phyloP scores from a whole-genome alignment of 2,797 vertebrate species.

The Sebastiscus albofasciatus region DNA sequence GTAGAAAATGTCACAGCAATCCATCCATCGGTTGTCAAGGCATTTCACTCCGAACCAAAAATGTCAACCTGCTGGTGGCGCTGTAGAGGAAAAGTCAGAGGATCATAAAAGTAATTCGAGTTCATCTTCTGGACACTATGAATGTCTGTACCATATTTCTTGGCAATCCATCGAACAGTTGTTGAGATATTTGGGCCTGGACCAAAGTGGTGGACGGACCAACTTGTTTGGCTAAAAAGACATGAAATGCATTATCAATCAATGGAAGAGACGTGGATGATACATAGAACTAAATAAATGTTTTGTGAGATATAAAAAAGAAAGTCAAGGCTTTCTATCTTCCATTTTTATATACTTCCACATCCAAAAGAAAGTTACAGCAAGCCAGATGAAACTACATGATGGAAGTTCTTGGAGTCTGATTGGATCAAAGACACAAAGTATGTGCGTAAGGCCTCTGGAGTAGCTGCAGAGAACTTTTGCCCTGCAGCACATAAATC shows the following conservation, averaged over 20 bases:
- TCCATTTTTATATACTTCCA: background rate
- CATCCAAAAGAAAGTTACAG: background rate
- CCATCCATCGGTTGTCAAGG: background rate
- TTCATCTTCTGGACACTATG: background rate
- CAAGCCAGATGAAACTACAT: background rate
- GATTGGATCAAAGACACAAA: slow-evolving; percentile 8
- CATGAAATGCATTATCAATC: background rate
- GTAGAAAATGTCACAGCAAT: background rate
- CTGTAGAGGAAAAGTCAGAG: background rate
- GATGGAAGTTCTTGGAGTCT: background rate
- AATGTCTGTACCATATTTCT: background rate
- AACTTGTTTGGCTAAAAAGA: background rate
- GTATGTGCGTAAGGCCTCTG: background rate
- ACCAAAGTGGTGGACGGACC: background rate
- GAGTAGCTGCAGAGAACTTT: slow-evolving; percentile 26
- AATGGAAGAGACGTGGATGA: background rate
- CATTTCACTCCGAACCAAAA: background rate
- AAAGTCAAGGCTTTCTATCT: background rate
- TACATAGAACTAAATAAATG: background rate
- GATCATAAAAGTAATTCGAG: background rate
- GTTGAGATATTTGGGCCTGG: background rate
- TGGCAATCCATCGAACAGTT: background rate
- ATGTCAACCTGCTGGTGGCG: background rate
- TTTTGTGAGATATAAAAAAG: background rate
- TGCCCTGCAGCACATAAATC: slow-evolving; percentile 21